A percentile compares a stretch with the other conserved stretches of the same genome.
Conservation (phyloP, 1,140 invertebrate genomes). For the Pomacea maculata region DNA sequence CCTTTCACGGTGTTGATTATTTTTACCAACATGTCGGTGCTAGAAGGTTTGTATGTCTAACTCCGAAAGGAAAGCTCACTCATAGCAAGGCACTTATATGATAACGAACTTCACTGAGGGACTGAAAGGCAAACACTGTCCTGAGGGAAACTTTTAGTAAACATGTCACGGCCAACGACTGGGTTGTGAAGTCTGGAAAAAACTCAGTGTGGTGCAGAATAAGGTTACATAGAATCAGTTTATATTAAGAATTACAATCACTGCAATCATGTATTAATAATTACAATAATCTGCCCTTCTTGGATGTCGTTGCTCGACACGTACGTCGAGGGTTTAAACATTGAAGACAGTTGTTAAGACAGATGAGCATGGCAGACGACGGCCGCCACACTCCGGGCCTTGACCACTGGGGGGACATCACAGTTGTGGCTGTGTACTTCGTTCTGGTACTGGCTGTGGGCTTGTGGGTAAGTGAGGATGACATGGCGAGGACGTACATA, state of each 20-base stretch:
- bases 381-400: conserved; percentile 39
- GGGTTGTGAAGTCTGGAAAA: too few relatives aligned
- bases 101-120: too few relatives aligned
- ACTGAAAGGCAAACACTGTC: too few relatives aligned
- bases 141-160: too few relatives aligned
- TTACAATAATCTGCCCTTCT: neutral
- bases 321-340: neutral
- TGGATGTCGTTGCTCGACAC: neutral
- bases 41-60: too few relatives aligned
- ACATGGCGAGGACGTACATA: too few relatives aligned
- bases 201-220: neutral
- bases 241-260: neutral
- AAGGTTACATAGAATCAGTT: neutral
- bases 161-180: too few relatives aligned
- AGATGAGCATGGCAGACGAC: neutral
- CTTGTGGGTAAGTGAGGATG: conserved; percentile 58
- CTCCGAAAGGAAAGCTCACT: too few relatives aligned
- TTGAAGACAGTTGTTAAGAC: neutral
- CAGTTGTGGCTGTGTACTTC: conserved; percentile 63
- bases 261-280: neutral
- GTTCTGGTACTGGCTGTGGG: conserved; percentile 60
- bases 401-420: conserved; percentile 63
- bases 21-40: too few relatives aligned
- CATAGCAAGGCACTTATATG: too few relatives aligned
- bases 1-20: too few relatives aligned